Evolutionary conservation across 2,113 vertebrate species (phyloP), one percentile per base, ranked within the genome.

Genomic region (Ceyx melanurus): DNA sequence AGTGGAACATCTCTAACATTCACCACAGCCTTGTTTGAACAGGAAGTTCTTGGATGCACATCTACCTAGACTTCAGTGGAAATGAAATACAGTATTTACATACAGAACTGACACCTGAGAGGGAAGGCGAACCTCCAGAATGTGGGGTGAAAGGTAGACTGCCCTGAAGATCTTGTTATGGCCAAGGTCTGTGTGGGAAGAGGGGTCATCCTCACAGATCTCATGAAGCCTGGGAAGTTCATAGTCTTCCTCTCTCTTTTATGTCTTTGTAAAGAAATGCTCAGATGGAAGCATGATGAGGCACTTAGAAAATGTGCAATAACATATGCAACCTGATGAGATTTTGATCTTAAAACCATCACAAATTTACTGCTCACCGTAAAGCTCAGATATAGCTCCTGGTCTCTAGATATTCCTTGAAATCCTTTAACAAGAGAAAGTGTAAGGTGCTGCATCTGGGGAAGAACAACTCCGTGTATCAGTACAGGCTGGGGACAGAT

Each of bases 251-350:
- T 5, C 11, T 85, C 15, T 33, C 20, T 50, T 64, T 23, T 17
- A 29, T 9, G 4, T 6, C 9, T 46, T 88, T n/a, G 28, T 46
- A 62, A 89, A 54, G 20, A 42, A 74, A 75, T 28, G 11, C 13
- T 82, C 20, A 56, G 19, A 60, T 64, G 25, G 17, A 72, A 25
- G 8, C 51, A 15, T 19, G 19, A 12, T n/a, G 28, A 71, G 40
- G 26, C n/a, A 25, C 35, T 85, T 21, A 57, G 29, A 48, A 88
- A 73, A 42, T 3, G 2, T 35, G 31, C 13, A 17, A 50, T 53
- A 42, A 42, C 15, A 18, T 33, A 23, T 6, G 11, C 6, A 86
- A 18, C 6, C 11, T 67, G 16, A 14, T 0, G 1, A 70, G 50
- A 68, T 40, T 37, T 51, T 35, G 10, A 20, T 56, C 28, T 46